Evolutionary conservation across 2,797 vertebrate genomes (phyloP).

Genomic region (Strix occidentalis): DNA sequence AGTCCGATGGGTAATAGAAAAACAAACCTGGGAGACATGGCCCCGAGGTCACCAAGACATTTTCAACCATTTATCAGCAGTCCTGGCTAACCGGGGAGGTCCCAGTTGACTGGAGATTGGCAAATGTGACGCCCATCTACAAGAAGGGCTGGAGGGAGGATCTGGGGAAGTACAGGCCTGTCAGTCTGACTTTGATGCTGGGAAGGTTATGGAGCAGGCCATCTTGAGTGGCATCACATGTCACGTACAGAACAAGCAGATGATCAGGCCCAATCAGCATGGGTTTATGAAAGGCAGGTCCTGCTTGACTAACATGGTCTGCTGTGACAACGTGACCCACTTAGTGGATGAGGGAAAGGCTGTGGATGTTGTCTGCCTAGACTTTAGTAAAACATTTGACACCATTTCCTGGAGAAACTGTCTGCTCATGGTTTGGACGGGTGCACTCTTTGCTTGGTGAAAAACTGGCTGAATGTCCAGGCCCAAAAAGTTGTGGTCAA

Average conservation of each 20-base stretch:
- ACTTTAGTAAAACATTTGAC: background rate
- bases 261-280: background rate
- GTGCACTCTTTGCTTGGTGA: background rate
- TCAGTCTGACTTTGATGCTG: background rate
- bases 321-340: background rate
- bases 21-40: background rate
- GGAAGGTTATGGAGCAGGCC: background rate
- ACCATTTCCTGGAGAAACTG: background rate
- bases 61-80: background rate
- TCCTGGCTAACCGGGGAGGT: background rate
- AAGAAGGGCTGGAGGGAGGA: background rate
- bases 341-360: background rate
- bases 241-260: background rate
- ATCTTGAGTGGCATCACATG: background rate
- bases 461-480: background rate
- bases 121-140: background rate
- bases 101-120: background rate
- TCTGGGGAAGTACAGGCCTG: background rate
- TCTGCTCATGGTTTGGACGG: background rate
- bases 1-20: accelerated
- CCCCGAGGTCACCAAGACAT: background rate
- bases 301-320: background rate
- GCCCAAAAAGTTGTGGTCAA: background rate
- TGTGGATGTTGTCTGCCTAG: background rate
- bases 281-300: background rate